Evolutionary conservation across 2,797 vertebrate genomes (phyloP).

Genomic region (Pangasius macronema): DNA sequence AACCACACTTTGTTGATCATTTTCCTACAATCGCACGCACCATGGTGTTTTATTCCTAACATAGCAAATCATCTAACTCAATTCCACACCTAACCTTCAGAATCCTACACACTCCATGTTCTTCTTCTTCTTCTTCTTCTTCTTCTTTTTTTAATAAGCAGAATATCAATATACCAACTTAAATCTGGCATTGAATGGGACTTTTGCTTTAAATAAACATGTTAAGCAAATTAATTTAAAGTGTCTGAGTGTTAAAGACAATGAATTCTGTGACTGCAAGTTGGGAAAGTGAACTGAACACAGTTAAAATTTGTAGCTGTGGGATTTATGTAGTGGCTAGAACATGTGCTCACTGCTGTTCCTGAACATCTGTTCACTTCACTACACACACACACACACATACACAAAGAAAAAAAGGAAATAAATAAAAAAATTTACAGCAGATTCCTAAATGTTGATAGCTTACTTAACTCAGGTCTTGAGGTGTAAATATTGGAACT

Average conservation of each 20-base stretch:
- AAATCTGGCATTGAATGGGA: background rate
- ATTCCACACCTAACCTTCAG: background rate
- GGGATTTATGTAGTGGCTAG: background rate
- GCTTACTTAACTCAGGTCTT: background rate
- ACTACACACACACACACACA: slow-evolving; percentile 4
- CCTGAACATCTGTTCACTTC: slow-evolving; percentile 13
- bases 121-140: too few relatives aligned
- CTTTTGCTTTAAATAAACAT: background rate
- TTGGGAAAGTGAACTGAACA: background rate
- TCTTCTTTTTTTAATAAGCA: background rate
- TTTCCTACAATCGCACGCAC: background rate
- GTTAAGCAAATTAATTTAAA: background rate
- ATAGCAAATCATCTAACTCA: background rate
- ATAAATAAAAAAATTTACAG: background rate
- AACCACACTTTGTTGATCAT: background rate
- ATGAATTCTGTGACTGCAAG: background rate
- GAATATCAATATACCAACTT: background rate
- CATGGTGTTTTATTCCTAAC: background rate
- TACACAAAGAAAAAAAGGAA: background rate
- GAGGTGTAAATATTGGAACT: background rate
- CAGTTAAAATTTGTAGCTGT: background rate
- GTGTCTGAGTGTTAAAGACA: background rate
- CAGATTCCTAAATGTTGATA: background rate
- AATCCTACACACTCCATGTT: background rate
- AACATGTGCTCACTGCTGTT: slow-evolving; percentile 12